Conservation (phyloP, 2,797 vertebrate genomes). For the Leptodactylus fallax region DNA sequence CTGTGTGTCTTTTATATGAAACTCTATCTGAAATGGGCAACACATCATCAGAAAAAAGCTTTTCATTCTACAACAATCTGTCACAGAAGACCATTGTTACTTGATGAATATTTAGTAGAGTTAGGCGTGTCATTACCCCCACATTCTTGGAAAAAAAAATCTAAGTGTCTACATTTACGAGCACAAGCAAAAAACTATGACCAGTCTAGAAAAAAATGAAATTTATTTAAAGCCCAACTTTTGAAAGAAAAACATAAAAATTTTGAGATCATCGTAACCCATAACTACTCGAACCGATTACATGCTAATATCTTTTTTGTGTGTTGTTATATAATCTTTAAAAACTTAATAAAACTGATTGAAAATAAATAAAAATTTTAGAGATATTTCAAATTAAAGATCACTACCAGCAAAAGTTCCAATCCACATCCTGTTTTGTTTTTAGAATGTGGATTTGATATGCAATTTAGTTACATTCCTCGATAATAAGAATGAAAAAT, state of each 20-base stretch:
- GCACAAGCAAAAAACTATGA: neutral
- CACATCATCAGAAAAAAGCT: neutral
- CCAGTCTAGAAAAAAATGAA: neutral
- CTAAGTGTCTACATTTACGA: neutral
- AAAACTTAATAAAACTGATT: too few relatives aligned
- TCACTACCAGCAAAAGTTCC: neutral
- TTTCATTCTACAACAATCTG: neutral
- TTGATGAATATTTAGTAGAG: neutral
- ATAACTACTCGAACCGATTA: too few relatives aligned
- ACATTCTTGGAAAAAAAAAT: neutral
- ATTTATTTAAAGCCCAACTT: neutral
- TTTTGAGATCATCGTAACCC: too few relatives aligned
- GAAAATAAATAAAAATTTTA: neutral
- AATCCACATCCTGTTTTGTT: slow-evolving; percentile 8
- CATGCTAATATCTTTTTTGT: too few relatives aligned
- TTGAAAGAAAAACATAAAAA: neutral
- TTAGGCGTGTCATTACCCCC: neutral
- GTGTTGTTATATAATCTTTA: too few relatives aligned
- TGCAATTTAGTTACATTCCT: slow-evolving; percentile 26
- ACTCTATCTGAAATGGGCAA: neutral
- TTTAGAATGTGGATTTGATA: slow-evolving; percentile 8
- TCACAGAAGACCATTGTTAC: neutral
- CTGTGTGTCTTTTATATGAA: neutral
- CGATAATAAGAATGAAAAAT: slow-evolving; percentile 36
- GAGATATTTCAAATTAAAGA: neutral